Base-by-base conservation (phyloP, 2,113 vertebrate genomes). In the Myiagra hebetior region DNA sequence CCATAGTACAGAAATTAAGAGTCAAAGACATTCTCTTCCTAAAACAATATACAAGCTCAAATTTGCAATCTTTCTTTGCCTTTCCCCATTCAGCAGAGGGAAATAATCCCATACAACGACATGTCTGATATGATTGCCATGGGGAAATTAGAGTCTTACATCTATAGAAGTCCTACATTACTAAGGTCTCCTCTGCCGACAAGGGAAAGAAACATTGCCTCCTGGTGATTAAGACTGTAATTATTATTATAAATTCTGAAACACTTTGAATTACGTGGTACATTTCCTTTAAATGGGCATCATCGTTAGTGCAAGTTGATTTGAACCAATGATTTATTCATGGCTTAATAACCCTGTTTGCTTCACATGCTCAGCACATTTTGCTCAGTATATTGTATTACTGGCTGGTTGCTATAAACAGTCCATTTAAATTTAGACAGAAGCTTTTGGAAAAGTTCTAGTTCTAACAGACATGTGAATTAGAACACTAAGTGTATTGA, bases 201-300 rank as follows among this genome's bases (percentile, higher is more conserved):
- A 94, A 21, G 77, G 68, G 83, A 91, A 96, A 92, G 76, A 95
- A 96, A 94, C 92, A 93, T 94, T 96, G 90, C 92, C 93, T 96
- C 85, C 96, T 96, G 88, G 88, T 93, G 92, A 96, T 94, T 96
- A 89, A 75, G 73, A 89, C 52, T 81, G 57, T 91, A 84, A 95
- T 92, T 84, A 96, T 95, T 92, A 86, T 80, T 95, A 89, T 68
- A 57, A 95, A 83, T 91, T 91, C 76, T 65, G 44, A 93, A 95
- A 89, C 41, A 65, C 60, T 90, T 52, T 56, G 63, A 93, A 93
- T 96, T 89, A 80, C 2, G 23, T 28, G 28, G n/a, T 44, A 37
- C 64, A 75, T 89, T 89, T 81, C 89, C 80, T 94, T 92, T 87
- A 93, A 93, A 92, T 81, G 85, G 69, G 77, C 56, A 80, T 68